Evolutionary conservation across 2,113 vertebrate species (phyloP).

Genomic region (Rhinolophus ferrumequinum): DNA sequence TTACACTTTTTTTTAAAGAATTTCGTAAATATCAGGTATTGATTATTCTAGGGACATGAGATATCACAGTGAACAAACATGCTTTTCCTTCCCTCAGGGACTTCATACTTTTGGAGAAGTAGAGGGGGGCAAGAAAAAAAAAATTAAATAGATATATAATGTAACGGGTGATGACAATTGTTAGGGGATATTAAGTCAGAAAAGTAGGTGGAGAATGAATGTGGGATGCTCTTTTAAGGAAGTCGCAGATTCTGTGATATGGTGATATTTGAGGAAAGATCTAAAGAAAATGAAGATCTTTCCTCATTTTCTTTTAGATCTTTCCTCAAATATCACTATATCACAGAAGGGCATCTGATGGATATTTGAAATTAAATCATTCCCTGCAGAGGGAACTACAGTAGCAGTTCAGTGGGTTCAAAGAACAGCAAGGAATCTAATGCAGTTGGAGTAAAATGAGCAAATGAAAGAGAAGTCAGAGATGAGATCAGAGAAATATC

Average conservation of each 20-base stretch:
- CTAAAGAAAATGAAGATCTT: background rate
- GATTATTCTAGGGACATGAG: background rate
- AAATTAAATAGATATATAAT: background rate
- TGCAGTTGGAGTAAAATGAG: background rate
- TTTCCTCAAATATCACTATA: too few relatives aligned
- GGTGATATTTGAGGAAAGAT: background rate
- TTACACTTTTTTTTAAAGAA: background rate
- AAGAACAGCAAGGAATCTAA: background rate
- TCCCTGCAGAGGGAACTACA: background rate
- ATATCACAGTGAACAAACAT: background rate
- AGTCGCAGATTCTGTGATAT: background rate
- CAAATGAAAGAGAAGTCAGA: background rate
- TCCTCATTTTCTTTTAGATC: too few relatives aligned
- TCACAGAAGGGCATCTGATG: background rate
- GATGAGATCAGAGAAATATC: background rate
- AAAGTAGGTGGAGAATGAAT: background rate
- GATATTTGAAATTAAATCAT: slow-evolving; percentile 6
- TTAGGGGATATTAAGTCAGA: background rate
- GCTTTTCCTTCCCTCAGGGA: background rate
- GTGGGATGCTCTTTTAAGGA: background rate
- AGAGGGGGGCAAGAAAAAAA: background rate
- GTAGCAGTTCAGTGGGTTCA: background rate
- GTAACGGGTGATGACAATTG: background rate
- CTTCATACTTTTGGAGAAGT: background rate
- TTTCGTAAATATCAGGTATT: background rate